phyloP scores from a whole-genome alignment of 2,888 invertebrate genomes.

The Thymelicus acteon region DNA sequence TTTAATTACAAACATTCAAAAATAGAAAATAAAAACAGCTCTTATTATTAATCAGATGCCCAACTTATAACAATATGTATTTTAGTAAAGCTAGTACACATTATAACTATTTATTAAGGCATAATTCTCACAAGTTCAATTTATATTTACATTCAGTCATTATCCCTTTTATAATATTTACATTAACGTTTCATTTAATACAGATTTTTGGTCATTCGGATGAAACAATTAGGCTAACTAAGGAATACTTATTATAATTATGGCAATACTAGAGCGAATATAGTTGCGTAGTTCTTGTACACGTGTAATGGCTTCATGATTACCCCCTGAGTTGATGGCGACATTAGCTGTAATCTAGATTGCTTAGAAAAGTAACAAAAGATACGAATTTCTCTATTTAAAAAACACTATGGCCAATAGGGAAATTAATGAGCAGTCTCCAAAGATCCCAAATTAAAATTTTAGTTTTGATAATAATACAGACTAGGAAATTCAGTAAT shows the following conservation, averaged over 20 bases:
- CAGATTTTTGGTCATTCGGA: conserved; percentile 35
- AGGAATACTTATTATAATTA: conserved; percentile 26
- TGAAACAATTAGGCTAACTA: conserved; percentile 33
- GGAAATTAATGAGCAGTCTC: background rate
- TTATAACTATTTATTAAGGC: conserved; percentile 26
- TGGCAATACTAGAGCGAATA: conserved; percentile 33
- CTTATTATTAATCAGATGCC: conserved; percentile 61
- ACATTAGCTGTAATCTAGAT: conserved; percentile 23
- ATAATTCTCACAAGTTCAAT: conserved; percentile 45
- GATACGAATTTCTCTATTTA: background rate
- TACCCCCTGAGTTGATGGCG: conserved; percentile 13
- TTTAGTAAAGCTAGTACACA: conserved; percentile 43
- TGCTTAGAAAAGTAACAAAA: conserved; percentile 13
- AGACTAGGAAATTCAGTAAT: background rate
- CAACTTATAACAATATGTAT: conserved; percentile 67
- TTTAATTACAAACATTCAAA: conserved; percentile 12
- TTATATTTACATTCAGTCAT: conserved; percentile 67
- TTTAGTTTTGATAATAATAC: conserved; percentile 2
- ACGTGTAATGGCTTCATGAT: conserved; percentile 25
- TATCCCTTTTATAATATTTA: conserved; percentile 34
- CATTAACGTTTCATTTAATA: conserved; percentile 22
- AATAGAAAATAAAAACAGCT: conserved; percentile 53
- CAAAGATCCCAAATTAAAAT: background rate
- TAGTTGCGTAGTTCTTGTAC: conserved; percentile 23
- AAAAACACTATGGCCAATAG: background rate